phyloP scores from a whole-genome alignment of 2,797 vertebrate species.

The Champsocephalus gunnari region DNA sequence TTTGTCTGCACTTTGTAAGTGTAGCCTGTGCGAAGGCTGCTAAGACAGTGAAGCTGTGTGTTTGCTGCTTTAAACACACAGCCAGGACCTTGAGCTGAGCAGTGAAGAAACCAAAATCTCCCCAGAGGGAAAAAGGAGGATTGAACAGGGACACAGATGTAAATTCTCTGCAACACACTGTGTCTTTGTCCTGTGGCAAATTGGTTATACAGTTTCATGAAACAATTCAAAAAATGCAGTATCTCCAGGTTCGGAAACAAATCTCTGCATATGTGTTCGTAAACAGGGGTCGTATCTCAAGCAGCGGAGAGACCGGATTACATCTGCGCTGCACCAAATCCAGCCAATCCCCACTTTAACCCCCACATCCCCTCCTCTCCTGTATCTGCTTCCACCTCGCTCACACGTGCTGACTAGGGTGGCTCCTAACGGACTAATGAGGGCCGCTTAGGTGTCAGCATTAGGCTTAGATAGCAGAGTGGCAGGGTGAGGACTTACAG shows the following conservation, averaged over 20 bases:
- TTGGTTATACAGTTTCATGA: slow-evolving; percentile 47
- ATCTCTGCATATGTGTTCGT: slow-evolving; percentile 45
- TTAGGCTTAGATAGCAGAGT: slow-evolving; percentile 62
- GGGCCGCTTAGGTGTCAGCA: slow-evolving; percentile 72
- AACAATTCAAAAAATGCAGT: slow-evolving; percentile 43
- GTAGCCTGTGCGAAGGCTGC: slow-evolving; percentile 42
- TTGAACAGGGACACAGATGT: slow-evolving; percentile 24
- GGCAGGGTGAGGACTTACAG: slow-evolving; percentile 64
- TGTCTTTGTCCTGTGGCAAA: slow-evolving; percentile 56
- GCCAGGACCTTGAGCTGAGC: slow-evolving; percentile 41
- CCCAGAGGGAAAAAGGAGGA: slow-evolving; percentile 43
- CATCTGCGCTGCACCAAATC: slow-evolving; percentile 66
- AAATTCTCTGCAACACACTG: slow-evolving; percentile 41
- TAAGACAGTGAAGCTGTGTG: slow-evolving; percentile 52
- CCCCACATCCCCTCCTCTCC: slow-evolving; percentile 36
- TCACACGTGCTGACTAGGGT: slow-evolving; percentile 54
- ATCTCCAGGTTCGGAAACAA: slow-evolving; percentile 42
- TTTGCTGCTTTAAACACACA: slow-evolving; percentile 39
- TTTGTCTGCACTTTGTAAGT: slow-evolving; percentile 58
- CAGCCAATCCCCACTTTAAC: slow-evolving; percentile 67
- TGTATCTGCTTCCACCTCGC: slow-evolving; percentile 47
- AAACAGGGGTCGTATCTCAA: slow-evolving; percentile 62
- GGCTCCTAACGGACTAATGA: slow-evolving; percentile 76
- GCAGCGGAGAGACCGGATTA: slow-evolving; percentile 63
- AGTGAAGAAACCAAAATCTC: slow-evolving; percentile 54